Base-by-base conservation (phyloP, 2,797 vertebrate species). In the Salmo trutta region DNA sequence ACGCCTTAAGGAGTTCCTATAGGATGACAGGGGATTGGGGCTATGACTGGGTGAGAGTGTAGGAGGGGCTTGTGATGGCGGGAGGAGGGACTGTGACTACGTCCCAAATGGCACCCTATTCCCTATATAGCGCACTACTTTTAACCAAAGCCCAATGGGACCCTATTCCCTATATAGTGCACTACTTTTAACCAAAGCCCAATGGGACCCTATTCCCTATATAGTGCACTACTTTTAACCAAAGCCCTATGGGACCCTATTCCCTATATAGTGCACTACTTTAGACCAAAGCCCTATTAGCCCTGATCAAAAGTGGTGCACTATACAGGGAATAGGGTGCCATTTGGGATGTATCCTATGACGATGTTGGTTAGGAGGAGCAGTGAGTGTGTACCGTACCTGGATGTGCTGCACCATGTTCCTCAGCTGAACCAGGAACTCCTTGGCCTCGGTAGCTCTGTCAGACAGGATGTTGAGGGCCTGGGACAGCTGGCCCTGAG, bases 341-440 rank as follows among this genome's bases (percentile, higher is more conserved):
- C 15, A 21, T 59, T 7, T 59, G 7, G n/a, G 56, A n/a, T 7
- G n/a, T 1, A 21, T n/a, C 6, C 19, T 21, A 59, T 59, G 56
- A 69, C 4, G 4, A 27, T 66, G 64, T 66, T 33, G 29, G 41
- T 14, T 10, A 47, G 41, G 41, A 47, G 10, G 10, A 12, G 41
- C 10, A 47, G 41, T 12, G 41, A 47, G 52, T n/a, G 0, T 47
- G 10, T 47, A 47, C 10, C 0, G 0, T 96, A 99, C 98, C 97
- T 99, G 98, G 90, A 99, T 98, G 84, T 98, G 97, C 88, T 98
- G 97, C 74, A 99, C 97, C 96, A 98, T 99, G 91, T 97, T 99
- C 77, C 96, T 95, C 73, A 99, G 96, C 80, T 99, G 97, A 1
- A 98, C 95, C 88, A 99, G 93, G 86, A 99, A 99, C 86, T 99